phyloP scores from a whole-genome alignment of 2,113 vertebrate species.

The Sakesphorus luctuosus region DNA sequence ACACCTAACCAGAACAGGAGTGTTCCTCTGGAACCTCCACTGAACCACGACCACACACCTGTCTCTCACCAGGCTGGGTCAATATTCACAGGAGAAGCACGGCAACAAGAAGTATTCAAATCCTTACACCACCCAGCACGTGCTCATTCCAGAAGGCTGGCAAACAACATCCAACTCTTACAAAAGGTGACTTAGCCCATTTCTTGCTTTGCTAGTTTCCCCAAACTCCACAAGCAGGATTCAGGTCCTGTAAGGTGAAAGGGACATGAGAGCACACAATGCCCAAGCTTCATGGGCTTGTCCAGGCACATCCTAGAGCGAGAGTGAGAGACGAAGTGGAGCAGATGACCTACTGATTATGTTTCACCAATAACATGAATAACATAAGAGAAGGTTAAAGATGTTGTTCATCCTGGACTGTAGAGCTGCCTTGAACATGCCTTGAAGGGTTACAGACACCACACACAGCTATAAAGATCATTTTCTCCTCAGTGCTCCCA shows the following conservation, averaged over 20 bases:
- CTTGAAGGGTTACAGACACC: neutral
- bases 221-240: neutral
- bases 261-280: neutral
- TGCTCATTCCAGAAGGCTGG: neutral
- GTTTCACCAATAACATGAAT: neutral
- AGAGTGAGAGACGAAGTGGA: neutral
- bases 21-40: neutral
- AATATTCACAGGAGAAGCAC: neutral
- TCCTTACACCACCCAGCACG: neutral
- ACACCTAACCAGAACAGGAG: neutral
- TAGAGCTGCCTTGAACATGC: neutral
- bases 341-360: neutral
- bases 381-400: neutral
- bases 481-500: neutral
- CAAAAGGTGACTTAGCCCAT: neutral
- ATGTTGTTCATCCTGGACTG: neutral
- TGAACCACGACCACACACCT: neutral
- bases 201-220: conserved; percentile 21
- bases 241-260: neutral
- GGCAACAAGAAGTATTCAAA: neutral
- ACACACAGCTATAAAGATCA: neutral
- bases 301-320: neutral
- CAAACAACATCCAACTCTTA: neutral
- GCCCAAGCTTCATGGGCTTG: neutral
- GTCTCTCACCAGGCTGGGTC: neutral